Percentiles rank a stretch among this genome's conserved stretches.
phyloP scores from a whole-genome alignment of 1,140 invertebrate genomes.

The Maniola jurtina region DNA sequence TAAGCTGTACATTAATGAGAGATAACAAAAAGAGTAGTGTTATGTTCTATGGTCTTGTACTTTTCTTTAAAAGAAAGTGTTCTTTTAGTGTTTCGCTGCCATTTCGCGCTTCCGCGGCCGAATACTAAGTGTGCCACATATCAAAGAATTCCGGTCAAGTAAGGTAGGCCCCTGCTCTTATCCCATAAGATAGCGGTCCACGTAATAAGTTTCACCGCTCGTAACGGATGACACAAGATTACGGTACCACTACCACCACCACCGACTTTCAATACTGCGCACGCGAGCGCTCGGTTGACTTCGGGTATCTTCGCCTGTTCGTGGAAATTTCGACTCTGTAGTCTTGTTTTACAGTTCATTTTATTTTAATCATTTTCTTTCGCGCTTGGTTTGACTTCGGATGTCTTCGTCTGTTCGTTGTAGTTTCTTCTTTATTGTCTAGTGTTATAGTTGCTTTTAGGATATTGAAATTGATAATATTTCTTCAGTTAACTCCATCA shows the following conservation, averaged over 20 bases:
- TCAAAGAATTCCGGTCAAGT: not conserved
- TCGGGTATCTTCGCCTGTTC: slow-evolving; percentile 10
- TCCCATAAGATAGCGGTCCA: slow-evolving; percentile 58
- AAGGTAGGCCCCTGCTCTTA: not conserved
- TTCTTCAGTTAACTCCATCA: slow-evolving; percentile 7
- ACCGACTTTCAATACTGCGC: slow-evolving; percentile 36
- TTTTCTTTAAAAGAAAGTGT: too few relatives aligned
- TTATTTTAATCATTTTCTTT: too few relatives aligned
- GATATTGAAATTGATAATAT: too few relatives aligned
- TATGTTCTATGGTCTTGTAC: too few relatives aligned
- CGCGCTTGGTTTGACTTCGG: too few relatives aligned
- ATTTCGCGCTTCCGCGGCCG: not conserved
- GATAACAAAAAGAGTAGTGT: too few relatives aligned
- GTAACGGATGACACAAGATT: slow-evolving; percentile 73
- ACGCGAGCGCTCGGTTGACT: slow-evolving; percentile 36
- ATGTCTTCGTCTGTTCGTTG: too few relatives aligned
- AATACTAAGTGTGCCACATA: not conserved
- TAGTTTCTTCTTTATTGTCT: too few relatives aligned
- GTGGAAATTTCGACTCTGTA: slow-evolving; percentile 1
- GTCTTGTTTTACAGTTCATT: not conserved
- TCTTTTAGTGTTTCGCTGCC: not conserved
- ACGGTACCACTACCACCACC: slow-evolving; percentile 44
- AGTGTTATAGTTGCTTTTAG: too few relatives aligned
- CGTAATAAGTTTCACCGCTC: slow-evolving; percentile 61
- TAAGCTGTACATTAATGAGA: too few relatives aligned